Percentiles rank a stretch among this genome's conserved stretches.
Evolutionary conservation across 2,888 invertebrate species (phyloP).

Genomic region (Scelioninae gen. 1): DNA sequence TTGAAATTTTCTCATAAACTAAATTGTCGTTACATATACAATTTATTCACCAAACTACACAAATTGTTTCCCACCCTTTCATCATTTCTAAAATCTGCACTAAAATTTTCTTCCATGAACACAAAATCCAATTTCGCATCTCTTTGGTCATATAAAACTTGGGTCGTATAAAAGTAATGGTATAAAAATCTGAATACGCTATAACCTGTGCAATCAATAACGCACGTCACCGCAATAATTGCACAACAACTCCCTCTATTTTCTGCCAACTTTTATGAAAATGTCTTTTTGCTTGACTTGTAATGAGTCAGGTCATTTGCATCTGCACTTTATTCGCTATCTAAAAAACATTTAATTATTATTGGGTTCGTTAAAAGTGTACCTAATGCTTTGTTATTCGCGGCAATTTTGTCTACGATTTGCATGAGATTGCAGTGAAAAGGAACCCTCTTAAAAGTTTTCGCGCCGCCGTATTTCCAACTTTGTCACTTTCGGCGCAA

Average conservation of each 20-base stretch:
- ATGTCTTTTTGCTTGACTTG: not conserved
- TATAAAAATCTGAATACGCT: not conserved
- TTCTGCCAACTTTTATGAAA: not conserved
- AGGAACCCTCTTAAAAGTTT: constrained; percentile 41
- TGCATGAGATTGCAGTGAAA: constrained; percentile 41
- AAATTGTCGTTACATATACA: too few relatives aligned
- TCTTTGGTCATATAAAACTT: not conserved
- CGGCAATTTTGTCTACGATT: constrained; percentile 35
- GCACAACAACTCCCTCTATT: not conserved
- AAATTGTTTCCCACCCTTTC: not conserved
- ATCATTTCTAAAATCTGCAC: not conserved
- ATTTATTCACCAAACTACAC: too few relatives aligned
- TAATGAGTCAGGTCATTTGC: constrained; percentile 4
- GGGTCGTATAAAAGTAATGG: not conserved
- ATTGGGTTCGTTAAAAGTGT: constrained; percentile 14
- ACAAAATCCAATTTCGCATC: not conserved
- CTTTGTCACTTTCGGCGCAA: constrained; percentile 35
- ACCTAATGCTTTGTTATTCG: constrained; percentile 40
- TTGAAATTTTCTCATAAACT: too few relatives aligned
- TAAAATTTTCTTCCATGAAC: not conserved
- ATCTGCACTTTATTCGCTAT: constrained; percentile 11
- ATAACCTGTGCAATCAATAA: not conserved
- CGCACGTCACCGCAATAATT: not conserved
- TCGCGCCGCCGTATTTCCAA: constrained; percentile 23
- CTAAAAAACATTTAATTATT: constrained; percentile 31